Conservation (phyloP, 2,797 vertebrate species). For the Falco naumanni region DNA sequence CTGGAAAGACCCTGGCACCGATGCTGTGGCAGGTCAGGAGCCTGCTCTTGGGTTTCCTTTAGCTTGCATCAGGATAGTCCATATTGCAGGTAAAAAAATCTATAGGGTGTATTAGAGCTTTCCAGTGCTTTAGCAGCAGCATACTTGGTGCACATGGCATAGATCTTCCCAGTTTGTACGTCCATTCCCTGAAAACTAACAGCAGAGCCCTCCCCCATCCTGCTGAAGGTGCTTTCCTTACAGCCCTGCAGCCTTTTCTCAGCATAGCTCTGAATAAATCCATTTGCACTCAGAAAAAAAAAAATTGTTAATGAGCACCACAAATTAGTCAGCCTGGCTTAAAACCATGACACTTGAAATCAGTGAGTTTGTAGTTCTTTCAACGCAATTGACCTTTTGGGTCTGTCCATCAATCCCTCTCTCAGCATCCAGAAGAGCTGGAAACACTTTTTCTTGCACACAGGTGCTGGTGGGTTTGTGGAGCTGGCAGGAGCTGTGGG, state of each 20-base stretch:
- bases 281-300: background rate
- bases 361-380: background rate
- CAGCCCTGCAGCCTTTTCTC: background rate
- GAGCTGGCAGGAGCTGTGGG: background rate
- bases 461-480: background rate
- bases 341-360: rapidly evolving
- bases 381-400: rapidly evolving
- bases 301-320: background rate
- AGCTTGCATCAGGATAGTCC: background rate
- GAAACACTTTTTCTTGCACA: background rate
- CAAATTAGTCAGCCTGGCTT: background rate
- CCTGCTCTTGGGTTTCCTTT: background rate
- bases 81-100: background rate
- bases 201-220: background rate
- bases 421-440: background rate
- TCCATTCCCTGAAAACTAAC: background rate
- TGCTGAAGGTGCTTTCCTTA: background rate
- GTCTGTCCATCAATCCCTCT: rapidly evolving
- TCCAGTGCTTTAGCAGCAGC: rapidly evolving
- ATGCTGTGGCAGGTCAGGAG: background rate
- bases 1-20: background rate
- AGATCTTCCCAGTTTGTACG: background rate
- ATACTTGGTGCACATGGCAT: rapidly evolving
- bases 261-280: background rate
- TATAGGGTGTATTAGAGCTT: rapidly evolving